Evolutionary conservation across 2,888 invertebrate species (phyloP), one percentile per base, ranked within the genome.

Genomic region (Eupeodes latifasciatus): DNA sequence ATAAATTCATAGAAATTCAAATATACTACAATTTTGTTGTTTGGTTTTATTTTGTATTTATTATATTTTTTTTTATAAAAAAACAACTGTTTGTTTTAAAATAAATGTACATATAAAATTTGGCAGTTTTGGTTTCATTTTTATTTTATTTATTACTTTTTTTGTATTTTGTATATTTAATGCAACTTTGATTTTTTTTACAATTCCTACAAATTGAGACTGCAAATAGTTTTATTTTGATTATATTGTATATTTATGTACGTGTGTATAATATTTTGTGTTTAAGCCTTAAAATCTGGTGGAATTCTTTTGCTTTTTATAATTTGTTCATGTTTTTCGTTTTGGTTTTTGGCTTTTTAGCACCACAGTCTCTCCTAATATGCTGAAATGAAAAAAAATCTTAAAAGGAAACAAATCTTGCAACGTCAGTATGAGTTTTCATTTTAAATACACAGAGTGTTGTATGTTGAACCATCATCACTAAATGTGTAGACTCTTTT

Each of bases 41-140:
- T 62, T 75, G n/a, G 36, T 62, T 72, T 57, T 27, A 19, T 57
- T 72, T 69, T 77, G 64, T 62, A 53, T 44, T 59, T 27, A 49
- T 19, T 57, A 40, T 53, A 27, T 62, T 75, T 81, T 71, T 71
- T 51, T 71, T 81, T 62, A 89, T 79, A 78, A 67, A 77, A 83
- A 90, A 88, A 89, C 27, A 77, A 83, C 69, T 85, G 12, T 19
- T 34, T 75, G 36, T 85, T 89, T 90, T 78, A 27, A 57, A 36
- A 61, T 84, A 88, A 84, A 84, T 72, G 19, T 84, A 74, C 72
- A 84, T 84, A 88, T 81, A 88, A 84, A 88, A 81, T 88, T 88
- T 84, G 88, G 88, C 88, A 88, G 88, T 88, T 83, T 83, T 76
- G 53, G 72, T 87, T 88, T 77, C 74, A 64, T 75, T 77, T 76